These are phyloP conservation scores for Semnornis frantzii DNA, from an alignment of 2,113 vertebrate genomes.

Conservation along the genomic window DNA sequence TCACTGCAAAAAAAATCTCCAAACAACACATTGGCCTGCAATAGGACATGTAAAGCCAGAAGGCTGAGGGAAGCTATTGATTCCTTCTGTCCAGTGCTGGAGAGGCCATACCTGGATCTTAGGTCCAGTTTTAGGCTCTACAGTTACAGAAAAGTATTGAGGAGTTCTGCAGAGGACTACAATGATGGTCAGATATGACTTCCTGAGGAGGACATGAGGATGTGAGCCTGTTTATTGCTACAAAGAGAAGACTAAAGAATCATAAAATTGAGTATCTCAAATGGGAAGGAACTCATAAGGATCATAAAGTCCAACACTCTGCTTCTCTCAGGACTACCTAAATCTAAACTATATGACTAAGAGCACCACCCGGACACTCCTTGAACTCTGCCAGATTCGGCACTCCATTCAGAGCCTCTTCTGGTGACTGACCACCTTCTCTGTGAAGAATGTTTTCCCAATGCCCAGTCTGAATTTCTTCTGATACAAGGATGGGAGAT, in stretches of 20 bases:
- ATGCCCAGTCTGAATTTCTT: not conserved
- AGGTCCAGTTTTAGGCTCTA: not conserved
- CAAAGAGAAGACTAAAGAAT: not conserved
- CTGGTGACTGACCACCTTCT: not conserved
- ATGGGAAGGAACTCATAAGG: not conserved
- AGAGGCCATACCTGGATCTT: not conserved
- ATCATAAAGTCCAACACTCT: not conserved
- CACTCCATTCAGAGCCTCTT: not conserved
- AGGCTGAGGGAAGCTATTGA: not conserved
- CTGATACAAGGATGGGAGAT: not conserved
- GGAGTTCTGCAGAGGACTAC: not conserved
- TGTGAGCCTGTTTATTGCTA: not conserved
- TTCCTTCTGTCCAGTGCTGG: not conserved
- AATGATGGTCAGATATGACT: not conserved
- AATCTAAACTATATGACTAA: not conserved
- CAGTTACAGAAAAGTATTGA: not conserved
- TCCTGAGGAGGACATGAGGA: not conserved
- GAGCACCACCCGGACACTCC: accelerated
- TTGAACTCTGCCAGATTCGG: not conserved
- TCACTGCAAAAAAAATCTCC: not conserved
- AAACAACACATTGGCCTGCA: not conserved
- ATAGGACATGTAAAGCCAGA: not conserved
- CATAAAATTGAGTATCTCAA: not conserved
- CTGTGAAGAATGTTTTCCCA: not conserved
- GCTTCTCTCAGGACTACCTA: not conserved